Percentiles rank a stretch among this genome's conserved stretches.
Conservation (phyloP, 2,888 invertebrate species). For the Papilio elwesi region DNA sequence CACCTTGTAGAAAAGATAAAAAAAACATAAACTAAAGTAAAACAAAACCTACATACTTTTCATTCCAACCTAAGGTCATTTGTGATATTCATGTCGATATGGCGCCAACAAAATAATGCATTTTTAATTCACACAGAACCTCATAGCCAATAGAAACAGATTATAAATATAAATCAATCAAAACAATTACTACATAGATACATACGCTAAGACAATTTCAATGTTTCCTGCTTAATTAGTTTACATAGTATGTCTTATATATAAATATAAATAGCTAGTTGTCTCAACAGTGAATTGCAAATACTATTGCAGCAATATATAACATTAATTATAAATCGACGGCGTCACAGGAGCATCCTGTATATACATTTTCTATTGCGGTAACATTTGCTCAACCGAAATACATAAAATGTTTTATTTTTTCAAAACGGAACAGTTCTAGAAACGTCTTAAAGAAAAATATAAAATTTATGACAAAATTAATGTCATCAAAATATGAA, state of each 20-base stretch:
- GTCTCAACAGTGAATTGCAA: constrained; percentile 34
- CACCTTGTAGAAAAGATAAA: background rate
- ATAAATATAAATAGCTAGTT: constrained; percentile 16
- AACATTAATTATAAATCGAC: constrained; percentile 9
- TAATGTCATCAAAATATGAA: background rate
- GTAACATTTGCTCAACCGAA: background rate
- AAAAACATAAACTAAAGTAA: background rate
- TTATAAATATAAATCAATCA: constrained; percentile 20
- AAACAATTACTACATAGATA: constrained; percentile 15
- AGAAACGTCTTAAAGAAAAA: no score
- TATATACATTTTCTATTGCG: background rate
- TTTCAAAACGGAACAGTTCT: no score
- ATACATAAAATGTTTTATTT: background rate
- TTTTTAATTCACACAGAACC: background rate
- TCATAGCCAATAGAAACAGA: constrained; percentile 5
- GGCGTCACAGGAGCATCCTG: background rate
- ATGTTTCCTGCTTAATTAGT: constrained; percentile 8
- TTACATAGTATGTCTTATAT: constrained; percentile 1
- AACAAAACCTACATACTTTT: no score
- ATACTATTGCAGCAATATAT: constrained; percentile 17
- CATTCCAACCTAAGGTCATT: no score
- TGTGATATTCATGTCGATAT: background rate
- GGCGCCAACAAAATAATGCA: background rate
- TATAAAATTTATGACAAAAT: constrained; percentile 3
- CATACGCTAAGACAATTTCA: constrained; percentile 8